Evolutionary conservation across 2,113 vertebrate genomes (phyloP).

Genomic region (Nibea albiflora): DNA sequence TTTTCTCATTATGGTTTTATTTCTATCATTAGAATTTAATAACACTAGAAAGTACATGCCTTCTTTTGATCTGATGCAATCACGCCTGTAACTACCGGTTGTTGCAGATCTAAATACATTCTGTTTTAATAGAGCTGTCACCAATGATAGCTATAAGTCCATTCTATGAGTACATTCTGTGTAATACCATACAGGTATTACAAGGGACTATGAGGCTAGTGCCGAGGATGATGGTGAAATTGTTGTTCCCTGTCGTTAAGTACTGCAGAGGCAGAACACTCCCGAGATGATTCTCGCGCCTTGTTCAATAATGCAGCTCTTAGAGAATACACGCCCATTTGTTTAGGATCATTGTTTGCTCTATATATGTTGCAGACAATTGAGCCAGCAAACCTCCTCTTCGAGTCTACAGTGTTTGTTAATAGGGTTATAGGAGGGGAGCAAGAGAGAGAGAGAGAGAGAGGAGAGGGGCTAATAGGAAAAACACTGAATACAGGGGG

Average conservation of each 20-base stretch:
- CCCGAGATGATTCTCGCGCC: slow-evolving; percentile 44
- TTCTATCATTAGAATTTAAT: slow-evolving; percentile 40
- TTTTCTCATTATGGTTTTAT: slow-evolving; percentile 25
- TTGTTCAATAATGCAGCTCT: slow-evolving; percentile 67
- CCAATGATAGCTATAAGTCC: slow-evolving; percentile 21
- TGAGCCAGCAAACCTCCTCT: slow-evolving; percentile 66
- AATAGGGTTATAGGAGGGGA: slow-evolving; percentile 69
- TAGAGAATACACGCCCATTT: slow-evolving; percentile 63
- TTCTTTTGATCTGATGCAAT: slow-evolving; percentile 37
- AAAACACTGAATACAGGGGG: slow-evolving; percentile 76
- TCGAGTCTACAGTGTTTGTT: slow-evolving; percentile 69
- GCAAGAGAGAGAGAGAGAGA: slow-evolving; percentile 37
- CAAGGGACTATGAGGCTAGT: background rate
- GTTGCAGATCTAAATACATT: slow-evolving; percentile 28
- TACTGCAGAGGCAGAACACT: slow-evolving; percentile 33
- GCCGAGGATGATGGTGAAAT: slow-evolving; percentile 32
- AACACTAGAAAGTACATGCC: slow-evolving; percentile 1
- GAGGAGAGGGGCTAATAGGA: slow-evolving; percentile 66
- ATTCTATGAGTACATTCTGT: background rate
- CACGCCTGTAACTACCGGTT: slow-evolving; percentile 4
- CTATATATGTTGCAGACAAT: slow-evolving; percentile 76
- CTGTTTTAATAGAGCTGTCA: slow-evolving; percentile 38
- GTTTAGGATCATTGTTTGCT: slow-evolving; percentile 76
- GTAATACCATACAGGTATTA: slow-evolving; percentile 15
- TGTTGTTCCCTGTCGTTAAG: slow-evolving; percentile 47